Conservation (phyloP, 1,140 invertebrate species). For the Mizuhopecten yessoensis region DNA sequence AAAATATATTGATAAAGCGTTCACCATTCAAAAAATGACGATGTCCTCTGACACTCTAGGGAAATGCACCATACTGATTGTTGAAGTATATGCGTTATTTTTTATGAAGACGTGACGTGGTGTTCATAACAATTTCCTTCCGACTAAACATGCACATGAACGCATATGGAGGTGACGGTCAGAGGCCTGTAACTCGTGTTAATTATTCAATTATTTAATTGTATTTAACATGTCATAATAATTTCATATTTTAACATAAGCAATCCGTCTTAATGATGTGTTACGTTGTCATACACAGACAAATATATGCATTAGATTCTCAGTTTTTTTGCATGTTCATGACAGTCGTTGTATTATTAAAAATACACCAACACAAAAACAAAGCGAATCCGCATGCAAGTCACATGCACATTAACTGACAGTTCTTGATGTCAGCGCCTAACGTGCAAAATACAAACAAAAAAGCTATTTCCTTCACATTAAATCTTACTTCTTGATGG, state of each 20-base stretch:
- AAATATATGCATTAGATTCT: not conserved
- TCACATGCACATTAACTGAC: no score
- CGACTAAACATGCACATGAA: not conserved
- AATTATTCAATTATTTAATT: constrained; percentile 15
- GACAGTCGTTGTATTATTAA: not conserved
- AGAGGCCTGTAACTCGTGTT: not conserved
- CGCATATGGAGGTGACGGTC: not conserved
- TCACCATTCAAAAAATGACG: no score
- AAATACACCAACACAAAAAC: not conserved
- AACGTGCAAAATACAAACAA: no score
- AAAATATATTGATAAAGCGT: no score
- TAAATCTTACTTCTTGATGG: no score
- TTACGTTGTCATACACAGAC: not conserved
- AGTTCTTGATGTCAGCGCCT: no score
- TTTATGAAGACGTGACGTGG: not conserved
- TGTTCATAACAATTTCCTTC: not conserved
- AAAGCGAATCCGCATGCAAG: not conserved
- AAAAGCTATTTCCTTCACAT: no score
- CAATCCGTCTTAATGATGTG: not conserved
- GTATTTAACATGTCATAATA: constrained; percentile 9
- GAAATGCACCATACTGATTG: no score
- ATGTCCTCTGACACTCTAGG: no score
- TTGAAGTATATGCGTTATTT: not conserved
- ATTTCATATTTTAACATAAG: not conserved
- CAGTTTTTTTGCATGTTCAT: not conserved